Percentiles rank a stretch among this genome's conserved stretches.
These are phyloP conservation scores for Adoxophyes honmai DNA, from an alignment of 1,140 invertebrate genomes.

Conservation along the genomic window DNA sequence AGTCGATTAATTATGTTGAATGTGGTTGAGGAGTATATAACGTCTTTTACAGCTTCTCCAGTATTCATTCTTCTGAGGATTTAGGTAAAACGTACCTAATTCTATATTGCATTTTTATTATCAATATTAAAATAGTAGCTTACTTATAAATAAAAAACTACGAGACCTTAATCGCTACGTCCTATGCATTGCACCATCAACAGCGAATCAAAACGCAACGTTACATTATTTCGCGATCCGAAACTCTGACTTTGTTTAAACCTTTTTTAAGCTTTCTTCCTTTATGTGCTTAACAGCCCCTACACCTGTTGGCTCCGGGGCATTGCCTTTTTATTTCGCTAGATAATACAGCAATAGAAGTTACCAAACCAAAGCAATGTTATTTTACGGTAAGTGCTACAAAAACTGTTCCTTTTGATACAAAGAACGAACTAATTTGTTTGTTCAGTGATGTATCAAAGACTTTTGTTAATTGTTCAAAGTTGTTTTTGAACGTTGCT, in stretches of 20 bases:
- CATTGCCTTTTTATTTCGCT: constrained; percentile 44
- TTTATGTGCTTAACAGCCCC: constrained; percentile 65
- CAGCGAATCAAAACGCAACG: constrained; percentile 47
- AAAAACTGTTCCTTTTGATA: neutral
- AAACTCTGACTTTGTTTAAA: constrained; percentile 65
- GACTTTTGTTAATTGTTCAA: no score
- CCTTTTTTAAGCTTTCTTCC: constrained; percentile 67
- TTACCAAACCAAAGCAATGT: constrained; percentile 34
- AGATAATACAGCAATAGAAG: constrained; percentile 53
- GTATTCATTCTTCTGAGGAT: no score
- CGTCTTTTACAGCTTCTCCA: no score
- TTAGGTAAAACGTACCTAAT: no score
- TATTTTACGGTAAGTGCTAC: constrained; percentile 27
- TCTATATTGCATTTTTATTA: no score
- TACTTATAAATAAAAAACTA: no score
- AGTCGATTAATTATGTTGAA: no score
- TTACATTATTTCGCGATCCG: constrained; percentile 60
- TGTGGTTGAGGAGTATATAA: no score
- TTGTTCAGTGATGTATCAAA: no score
- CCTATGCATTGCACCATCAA: constrained; percentile 19
- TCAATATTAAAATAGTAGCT: no score
- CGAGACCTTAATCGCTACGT: neutral
- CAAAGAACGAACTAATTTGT: neutral
- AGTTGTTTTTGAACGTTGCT: no score
- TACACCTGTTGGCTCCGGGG: constrained; percentile 67